phyloP scores from a whole-genome alignment of 1,140 invertebrate genomes.

The Palaemon carinicauda region DNA sequence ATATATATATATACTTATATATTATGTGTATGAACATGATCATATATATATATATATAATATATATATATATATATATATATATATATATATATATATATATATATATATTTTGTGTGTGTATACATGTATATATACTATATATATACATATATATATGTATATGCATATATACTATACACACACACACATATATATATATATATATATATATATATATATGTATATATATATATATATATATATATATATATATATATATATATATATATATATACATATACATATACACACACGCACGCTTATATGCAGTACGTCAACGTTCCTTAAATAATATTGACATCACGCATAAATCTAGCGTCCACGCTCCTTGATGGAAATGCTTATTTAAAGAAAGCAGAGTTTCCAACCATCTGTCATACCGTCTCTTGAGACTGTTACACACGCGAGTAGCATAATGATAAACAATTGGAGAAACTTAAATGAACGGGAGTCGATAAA shows the following conservation, averaged over 20 bases:
- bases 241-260: background rate
- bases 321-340: no score
- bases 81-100: background rate
- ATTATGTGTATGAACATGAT: background rate
- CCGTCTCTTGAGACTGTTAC: no score
- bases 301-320: no score
- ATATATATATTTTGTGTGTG: background rate
- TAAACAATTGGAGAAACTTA: no score
- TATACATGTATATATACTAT: background rate
- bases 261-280: no score
- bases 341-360: no score
- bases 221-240: background rate
- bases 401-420: no score
- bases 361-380: no score
- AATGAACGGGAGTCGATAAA: no score
- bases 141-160: background rate
- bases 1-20: background rate
- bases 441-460: no score
- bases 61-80: background rate
- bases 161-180: background rate
- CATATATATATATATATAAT: background rate
- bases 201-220: background rate
- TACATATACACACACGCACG: no score
- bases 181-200: background rate
- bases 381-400: no score